Evolutionary conservation across 2,113 vertebrate species (phyloP).

Genomic region (Synodontis membranacea): DNA sequence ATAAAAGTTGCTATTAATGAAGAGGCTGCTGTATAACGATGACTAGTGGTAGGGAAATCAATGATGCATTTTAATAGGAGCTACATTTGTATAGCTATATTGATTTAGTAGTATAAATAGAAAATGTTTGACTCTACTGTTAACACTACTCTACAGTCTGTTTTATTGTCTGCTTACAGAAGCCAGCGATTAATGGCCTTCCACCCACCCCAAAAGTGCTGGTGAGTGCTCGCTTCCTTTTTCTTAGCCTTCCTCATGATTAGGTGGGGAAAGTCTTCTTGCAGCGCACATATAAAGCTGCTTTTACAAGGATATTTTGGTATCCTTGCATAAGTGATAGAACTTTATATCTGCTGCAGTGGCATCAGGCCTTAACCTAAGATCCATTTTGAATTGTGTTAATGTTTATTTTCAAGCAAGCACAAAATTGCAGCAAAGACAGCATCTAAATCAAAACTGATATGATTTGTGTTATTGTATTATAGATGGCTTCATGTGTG

Average conservation of each 20-base stretch:
- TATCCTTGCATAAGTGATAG: neutral
- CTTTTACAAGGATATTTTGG: neutral
- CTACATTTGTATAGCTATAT: neutral
- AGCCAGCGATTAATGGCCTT: conserved; percentile 93
- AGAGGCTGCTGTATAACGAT: neutral
- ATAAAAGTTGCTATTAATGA: neutral
- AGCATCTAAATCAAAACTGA: neutral
- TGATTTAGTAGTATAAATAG: neutral
- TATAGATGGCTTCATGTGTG: neutral
- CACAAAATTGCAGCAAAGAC: neutral
- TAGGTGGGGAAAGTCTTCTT: conserved; percentile 19
- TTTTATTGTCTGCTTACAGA: conserved; percentile 72
- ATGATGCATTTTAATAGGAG: neutral
- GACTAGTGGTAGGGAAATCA: neutral
- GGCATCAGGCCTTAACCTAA: neutral
- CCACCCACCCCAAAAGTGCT: conserved; percentile 97
- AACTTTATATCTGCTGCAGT: neutral
- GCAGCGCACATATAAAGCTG: neutral
- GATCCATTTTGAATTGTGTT: neutral
- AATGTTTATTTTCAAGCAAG: neutral
- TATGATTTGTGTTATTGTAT: neutral
- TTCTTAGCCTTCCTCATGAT: neutral
- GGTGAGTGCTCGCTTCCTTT: conserved; percentile 76
- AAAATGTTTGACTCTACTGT: neutral
- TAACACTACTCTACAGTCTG: neutral